phyloP scores from a whole-genome alignment of 2,888 invertebrate genomes.

The Hypselothyrea guttata region DNA sequence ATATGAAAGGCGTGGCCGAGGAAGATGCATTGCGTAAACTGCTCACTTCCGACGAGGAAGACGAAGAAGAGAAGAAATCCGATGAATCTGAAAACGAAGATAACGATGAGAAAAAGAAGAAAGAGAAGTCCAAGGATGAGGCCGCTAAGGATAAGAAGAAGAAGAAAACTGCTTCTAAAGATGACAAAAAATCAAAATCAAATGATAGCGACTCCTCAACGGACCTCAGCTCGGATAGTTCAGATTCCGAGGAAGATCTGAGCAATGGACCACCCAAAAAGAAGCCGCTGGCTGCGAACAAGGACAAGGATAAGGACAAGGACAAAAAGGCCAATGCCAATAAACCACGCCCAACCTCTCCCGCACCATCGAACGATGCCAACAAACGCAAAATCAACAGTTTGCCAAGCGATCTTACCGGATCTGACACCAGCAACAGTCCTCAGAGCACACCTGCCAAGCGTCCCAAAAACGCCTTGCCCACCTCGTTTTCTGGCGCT shows the following conservation, averaged over 20 bases:
- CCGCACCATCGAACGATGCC: constrained; percentile 73
- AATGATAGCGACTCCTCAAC: constrained; percentile 85
- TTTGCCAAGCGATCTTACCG: constrained; percentile 81
- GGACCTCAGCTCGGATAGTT: constrained; percentile 88
- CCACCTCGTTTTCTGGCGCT: constrained; percentile 81
- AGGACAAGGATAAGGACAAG: constrained; percentile 64
- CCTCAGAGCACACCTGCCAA: constrained; percentile 81
- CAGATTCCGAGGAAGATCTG: constrained; percentile 87
- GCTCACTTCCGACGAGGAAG: constrained; percentile 93
- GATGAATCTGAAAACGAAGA: constrained; percentile 90
- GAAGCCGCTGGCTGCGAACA: constrained; percentile 77
- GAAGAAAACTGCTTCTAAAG: constrained; percentile 86
- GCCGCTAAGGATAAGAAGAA: constrained; percentile 85
- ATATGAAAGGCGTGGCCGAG: constrained; percentile 94
- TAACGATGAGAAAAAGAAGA: constrained; percentile 87
- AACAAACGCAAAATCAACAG: constrained; percentile 81
- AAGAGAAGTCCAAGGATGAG: constrained; percentile 84
- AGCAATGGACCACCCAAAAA: constrained; percentile 82
- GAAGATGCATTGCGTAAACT: constrained; percentile 93
- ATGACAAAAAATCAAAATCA: constrained; percentile 84
- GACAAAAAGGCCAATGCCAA: constrained; percentile 77
- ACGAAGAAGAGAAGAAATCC: constrained; percentile 91
- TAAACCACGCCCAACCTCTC: constrained; percentile 82
- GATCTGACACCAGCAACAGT: constrained; percentile 81
- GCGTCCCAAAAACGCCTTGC: constrained; percentile 77